Evolutionary conservation across 1,140 invertebrate genomes (phyloP).

Genomic region (Drosophila lini): DNA sequence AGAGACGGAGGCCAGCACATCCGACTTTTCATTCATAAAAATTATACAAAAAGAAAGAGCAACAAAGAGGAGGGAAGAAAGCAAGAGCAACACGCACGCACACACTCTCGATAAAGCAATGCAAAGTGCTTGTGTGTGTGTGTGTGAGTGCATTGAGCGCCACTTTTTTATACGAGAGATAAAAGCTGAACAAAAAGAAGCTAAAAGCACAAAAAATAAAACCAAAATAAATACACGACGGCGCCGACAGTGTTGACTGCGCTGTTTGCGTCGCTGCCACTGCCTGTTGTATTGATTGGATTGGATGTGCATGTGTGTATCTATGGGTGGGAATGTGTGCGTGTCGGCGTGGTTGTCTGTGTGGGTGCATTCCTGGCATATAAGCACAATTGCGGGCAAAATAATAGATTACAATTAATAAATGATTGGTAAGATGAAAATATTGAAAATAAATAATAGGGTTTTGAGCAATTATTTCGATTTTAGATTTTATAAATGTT

Average conservation of each 20-base stretch:
- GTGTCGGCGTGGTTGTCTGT: not conserved
- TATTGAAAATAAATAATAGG: no score
- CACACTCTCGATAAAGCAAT: slow-evolving; percentile 8
- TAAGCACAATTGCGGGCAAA: not conserved
- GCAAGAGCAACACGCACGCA: slow-evolving; percentile 14
- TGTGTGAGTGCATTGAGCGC: slow-evolving; percentile 29
- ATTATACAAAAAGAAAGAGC: slow-evolving; percentile 46
- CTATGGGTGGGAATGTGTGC: not conserved
- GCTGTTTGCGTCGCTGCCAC: slow-evolving; percentile 18
- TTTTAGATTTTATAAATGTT: no score
- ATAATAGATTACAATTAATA: not conserved
- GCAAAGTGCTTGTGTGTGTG: slow-evolving; percentile 5
- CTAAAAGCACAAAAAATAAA: slow-evolving; percentile 12
- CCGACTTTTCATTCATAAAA: slow-evolving; percentile 78
- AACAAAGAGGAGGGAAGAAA: slow-evolving; percentile 31
- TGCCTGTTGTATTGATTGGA: slow-evolving; percentile 41
- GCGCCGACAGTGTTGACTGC: slow-evolving; percentile 25
- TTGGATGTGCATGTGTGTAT: slow-evolving; percentile 18
- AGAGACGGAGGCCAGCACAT: slow-evolving; percentile 44
- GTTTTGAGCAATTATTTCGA: no score
- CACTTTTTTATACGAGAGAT: slow-evolving; percentile 35
- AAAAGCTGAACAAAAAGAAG: slow-evolving; percentile 29
- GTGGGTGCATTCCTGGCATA: slow-evolving; percentile 11
- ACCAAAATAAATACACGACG: slow-evolving; percentile 39
- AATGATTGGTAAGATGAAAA: not conserved